phyloP scores from a whole-genome alignment of 2,888 invertebrate species.

The Trimorus sp. region DNA sequence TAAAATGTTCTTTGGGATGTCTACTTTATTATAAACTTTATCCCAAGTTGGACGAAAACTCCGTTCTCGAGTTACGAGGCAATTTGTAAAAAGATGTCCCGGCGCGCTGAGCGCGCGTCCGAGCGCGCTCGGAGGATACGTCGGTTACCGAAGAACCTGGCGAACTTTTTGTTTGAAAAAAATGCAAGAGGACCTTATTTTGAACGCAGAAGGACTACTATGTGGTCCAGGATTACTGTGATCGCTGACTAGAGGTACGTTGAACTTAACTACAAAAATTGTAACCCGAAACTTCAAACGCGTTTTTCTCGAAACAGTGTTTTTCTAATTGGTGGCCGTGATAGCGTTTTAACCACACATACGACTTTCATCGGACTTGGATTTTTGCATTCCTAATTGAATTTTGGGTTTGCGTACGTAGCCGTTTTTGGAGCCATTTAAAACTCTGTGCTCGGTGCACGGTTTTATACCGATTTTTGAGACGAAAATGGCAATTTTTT shows the following conservation, averaged over 20 bases:
- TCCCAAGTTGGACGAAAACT: neutral
- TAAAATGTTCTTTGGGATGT: slow-evolving; percentile 1
- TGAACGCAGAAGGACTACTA: slow-evolving; percentile 5
- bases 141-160: too few species aligned
- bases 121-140: neutral
- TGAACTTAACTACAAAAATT: slow-evolving; percentile 25
- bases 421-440: too few species aligned
- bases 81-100: neutral
- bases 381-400: too few species aligned
- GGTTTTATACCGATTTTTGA: too few species aligned
- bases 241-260: slow-evolving; percentile 33
- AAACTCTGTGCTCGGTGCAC: too few species aligned
- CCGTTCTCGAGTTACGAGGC: neutral
- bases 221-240: slow-evolving; percentile 17
- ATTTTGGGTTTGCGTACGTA: too few species aligned
- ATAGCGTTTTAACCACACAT: too few species aligned
- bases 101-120: neutral
- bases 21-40: neutral
- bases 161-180: neutral
- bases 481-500: too few species aligned
- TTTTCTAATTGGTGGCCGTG: too few species aligned
- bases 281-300: too few species aligned
- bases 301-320: slow-evolving; percentile 18
- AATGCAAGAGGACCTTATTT: neutral
- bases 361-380: too few species aligned